These are phyloP conservation scores for Pangasius sanitwongsei DNA, from an alignment of 2,797 vertebrate genomes.

Conservation along the genomic window DNA sequence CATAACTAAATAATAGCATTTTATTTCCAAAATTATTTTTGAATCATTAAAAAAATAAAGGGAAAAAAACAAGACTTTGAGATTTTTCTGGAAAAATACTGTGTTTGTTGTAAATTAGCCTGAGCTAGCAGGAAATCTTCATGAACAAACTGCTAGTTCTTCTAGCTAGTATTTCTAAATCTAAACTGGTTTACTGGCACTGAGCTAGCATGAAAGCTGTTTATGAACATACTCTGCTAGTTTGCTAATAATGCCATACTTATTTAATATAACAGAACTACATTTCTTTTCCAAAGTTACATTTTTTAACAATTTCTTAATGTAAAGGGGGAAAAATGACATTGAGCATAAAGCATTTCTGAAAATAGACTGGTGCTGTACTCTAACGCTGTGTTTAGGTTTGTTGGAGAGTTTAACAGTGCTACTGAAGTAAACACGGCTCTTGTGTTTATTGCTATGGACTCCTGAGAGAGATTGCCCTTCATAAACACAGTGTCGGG, in stretches of 20 bases:
- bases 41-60: not conserved
- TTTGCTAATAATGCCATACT: not conserved
- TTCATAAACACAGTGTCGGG: not conserved
- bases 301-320: not conserved
- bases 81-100: not conserved
- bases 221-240: not conserved
- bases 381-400: not conserved
- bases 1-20: not conserved
- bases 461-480: not conserved
- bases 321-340: not conserved
- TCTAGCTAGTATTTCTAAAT: not conserved
- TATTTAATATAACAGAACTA: not conserved
- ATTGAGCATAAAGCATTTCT: not conserved
- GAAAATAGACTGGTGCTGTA: not conserved
- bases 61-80: not conserved
- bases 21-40: not conserved
- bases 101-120: constrained; percentile 7
- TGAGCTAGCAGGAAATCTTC: not conserved
- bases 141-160: not conserved
- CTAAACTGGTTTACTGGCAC: not conserved
- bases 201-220: not conserved
- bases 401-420: not conserved
- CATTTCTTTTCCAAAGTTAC: not conserved
- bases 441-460: not conserved
- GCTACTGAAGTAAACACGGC: not conserved